Evolutionary conservation across 2,888 invertebrate species (phyloP).

Genomic region (Mystacides longicornis): DNA sequence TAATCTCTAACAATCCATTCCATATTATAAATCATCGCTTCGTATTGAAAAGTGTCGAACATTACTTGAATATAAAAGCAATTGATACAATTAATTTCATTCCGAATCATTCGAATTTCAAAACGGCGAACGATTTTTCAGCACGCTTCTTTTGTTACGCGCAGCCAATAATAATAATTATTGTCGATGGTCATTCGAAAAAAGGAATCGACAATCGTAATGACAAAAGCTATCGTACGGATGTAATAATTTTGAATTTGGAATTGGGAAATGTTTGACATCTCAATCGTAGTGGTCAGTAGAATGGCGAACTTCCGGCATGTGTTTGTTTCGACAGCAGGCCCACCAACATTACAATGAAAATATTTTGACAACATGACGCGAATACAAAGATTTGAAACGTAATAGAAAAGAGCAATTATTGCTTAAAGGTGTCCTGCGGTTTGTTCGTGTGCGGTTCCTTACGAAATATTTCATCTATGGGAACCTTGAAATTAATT

Average conservation of each 20-base stretch:
- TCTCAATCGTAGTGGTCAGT: constrained; percentile 20
- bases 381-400: background rate
- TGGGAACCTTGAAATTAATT: too few species aligned
- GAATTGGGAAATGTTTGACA: constrained; percentile 16
- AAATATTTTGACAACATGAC: constrained; percentile 20
- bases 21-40: too few species aligned
- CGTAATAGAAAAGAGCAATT: background rate
- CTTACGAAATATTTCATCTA: too few species aligned
- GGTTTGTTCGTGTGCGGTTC: background rate
- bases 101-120: constrained; percentile 5
- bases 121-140: constrained; percentile 5
- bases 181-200: constrained; percentile 8
- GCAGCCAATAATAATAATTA: constrained; percentile 13
- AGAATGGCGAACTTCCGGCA: constrained; percentile 18
- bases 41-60: too few species aligned
- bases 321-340: constrained; percentile 8
- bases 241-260: constrained; percentile 19
- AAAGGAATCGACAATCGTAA: constrained; percentile 4
- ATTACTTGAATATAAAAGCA: too few species aligned
- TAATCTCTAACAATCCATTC: too few species aligned
- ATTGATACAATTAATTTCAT: constrained; percentile 11
- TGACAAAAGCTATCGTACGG: constrained; percentile 7
- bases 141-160: constrained; percentile 14
- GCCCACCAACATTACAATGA: constrained; percentile 15
- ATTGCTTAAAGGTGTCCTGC: background rate